These are phyloP conservation scores for Hozukius guyotensis DNA, from an alignment of 2,797 vertebrate species.

Conservation along the genomic window DNA sequence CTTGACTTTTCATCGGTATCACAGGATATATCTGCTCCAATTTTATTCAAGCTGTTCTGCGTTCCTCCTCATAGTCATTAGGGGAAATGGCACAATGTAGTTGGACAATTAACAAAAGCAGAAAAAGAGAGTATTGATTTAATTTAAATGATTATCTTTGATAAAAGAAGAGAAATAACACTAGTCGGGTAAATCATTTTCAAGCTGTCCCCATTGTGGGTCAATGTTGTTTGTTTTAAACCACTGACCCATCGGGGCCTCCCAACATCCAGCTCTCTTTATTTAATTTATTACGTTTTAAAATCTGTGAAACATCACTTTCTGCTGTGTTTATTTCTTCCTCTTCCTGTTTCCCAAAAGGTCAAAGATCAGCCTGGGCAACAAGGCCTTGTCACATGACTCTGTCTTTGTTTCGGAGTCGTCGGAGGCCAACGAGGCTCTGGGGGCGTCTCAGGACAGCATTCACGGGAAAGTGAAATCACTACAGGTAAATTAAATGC, in stretches of 20 bases:
- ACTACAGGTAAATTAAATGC: slow-evolving; percentile 83
- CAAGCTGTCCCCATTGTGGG: background rate
- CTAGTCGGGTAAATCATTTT: background rate
- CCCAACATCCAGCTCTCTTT: background rate
- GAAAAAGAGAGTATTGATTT: background rate
- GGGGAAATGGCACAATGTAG: background rate
- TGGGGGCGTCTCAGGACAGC: slow-evolving; percentile 82
- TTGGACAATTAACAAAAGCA: background rate
- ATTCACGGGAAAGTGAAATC: slow-evolving; percentile 87
- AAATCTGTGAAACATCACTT: slow-evolving; percentile 3
- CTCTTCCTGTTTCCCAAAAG: slow-evolving; percentile 73
- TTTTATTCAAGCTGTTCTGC: background rate
- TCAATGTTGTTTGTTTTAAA: background rate
- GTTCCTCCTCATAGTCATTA: background rate
- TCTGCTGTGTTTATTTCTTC: slow-evolving; percentile 29
- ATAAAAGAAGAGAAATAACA: background rate
- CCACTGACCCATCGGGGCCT: background rate
- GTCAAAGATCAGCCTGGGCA: slow-evolving; percentile 84
- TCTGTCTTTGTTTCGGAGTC: slow-evolving; percentile 88
- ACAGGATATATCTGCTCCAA: slow-evolving; percentile 18
- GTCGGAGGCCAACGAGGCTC: slow-evolving; percentile 73
- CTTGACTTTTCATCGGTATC: slow-evolving; percentile 2
- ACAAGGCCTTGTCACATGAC: slow-evolving; percentile 91
- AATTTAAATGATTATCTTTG: background rate
- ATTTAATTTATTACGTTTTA: slow-evolving; percentile 3